Evolutionary conservation across 2,888 invertebrate species (phyloP), one percentile per base, ranked within the genome.

Genomic region (Lasioglossum marginatum): DNA sequence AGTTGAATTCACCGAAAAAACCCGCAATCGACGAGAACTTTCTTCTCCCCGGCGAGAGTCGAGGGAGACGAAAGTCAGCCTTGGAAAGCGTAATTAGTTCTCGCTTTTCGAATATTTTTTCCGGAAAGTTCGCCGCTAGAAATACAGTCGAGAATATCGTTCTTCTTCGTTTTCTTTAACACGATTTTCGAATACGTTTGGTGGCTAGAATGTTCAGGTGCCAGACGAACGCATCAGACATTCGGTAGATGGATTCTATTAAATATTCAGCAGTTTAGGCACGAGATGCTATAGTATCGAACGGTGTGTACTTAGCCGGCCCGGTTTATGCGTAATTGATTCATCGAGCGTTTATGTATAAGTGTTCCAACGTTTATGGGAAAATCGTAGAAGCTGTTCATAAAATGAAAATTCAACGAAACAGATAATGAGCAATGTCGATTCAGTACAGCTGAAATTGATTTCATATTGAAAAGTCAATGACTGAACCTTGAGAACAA

Each of bases 1-100:
- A 77, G 57, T 57, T 37, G 72, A 76, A 74, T 82, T 73, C 43
- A 23, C 19, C 34, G 77, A 34, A 14, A 5, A 34, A 27, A 43
- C 10, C 34, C 48, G 23, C 52, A 14, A 31, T 34, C 45, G 31
- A 19, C 72, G n/a, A 31, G 43, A 73, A 73, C 52, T 74, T 52
- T 52, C 74, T 37, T 34, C 34, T 16, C 19, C 34, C n/a, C 14
- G 52, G n/a, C 52, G 31, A 14, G 12, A 52, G 31, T 73, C 48
- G 34, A 5, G n/a, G n/a, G 27, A 34, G 16, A 60, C 60, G 60
- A 4, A 27, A 27, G 60, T 16, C 60, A 27, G 27, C 27, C 14
- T 27, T 27, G 14, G 60, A 27, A 60, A 60, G 52, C 27, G 66
- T 37, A 37, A 68, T 68, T 68, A 68, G 68, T 68, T 66, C 34